A percentile compares a stretch with the other conserved stretches of the same genome.
These are phyloP conservation scores for Remorina albescens DNA, from an alignment of 2,797 vertebrate genomes.

Conservation along the genomic window DNA sequence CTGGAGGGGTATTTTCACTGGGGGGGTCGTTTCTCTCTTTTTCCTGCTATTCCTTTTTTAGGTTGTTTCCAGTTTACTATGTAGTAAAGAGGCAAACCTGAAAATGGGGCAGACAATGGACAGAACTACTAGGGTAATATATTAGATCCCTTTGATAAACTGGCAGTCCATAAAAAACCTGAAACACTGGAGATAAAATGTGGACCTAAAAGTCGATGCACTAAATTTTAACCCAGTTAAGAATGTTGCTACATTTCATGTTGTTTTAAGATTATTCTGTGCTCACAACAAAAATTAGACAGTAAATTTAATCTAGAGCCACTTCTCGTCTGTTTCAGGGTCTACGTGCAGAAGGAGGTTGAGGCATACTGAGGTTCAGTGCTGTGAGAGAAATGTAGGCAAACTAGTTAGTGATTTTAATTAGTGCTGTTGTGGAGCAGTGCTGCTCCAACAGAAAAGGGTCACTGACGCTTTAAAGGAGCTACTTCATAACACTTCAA, in stretches of 20 bases:
- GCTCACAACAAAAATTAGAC: background rate
- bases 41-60: background rate
- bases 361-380: constrained; percentile 65
- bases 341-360: constrained; percentile 9
- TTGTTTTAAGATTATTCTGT: background rate
- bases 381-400: constrained; percentile 24
- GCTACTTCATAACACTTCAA: constrained; percentile 13
- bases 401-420: constrained; percentile 54
- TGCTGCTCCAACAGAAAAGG: constrained; percentile 28
- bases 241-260: background rate
- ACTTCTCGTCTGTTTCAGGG: background rate
- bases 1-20: background rate
- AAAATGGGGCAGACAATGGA: constrained; percentile 5
- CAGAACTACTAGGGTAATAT: background rate
- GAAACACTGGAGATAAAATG: background rate
- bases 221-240: background rate
- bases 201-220: background rate
- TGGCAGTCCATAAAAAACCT: background rate
- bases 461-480: constrained; percentile 20
- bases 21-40: background rate
- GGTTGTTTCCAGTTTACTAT: constrained; percentile 5
- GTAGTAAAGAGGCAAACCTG: background rate
- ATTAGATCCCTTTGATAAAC: constrained; percentile 1
- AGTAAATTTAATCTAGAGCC: background rate
- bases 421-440: constrained; percentile 51